Base-by-base conservation (phyloP, 2,113 vertebrate species). In the Centropus unirufus region DNA sequence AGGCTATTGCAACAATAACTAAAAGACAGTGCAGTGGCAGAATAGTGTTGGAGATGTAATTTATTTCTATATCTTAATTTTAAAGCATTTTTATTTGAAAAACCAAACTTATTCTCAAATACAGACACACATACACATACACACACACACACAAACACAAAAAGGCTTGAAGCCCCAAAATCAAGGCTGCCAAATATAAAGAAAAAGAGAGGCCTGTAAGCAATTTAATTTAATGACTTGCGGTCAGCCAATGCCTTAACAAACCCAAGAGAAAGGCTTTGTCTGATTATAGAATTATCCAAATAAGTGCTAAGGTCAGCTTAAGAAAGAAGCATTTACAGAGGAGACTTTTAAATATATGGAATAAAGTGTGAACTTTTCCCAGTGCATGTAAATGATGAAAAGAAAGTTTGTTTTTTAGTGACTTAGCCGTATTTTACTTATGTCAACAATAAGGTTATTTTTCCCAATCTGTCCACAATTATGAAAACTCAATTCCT, bases 91-190 rank as follows among this genome's bases (percentile, higher is more conserved):
- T 17, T 55, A 30, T 42, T 42, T 34, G 9, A 19, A 47, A 26
- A n/a, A 18, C 32, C 74, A 58, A 3, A 2, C 11, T 6, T 36
- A 2, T 32, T 51, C 4, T 80, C 3, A 42, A 54, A 42, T 29
- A 26, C 7, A 47, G 4, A 11, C 47, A 47, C 46, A 44, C 12
- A 44, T 36, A 36, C 36, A 36, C 36, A 36, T 9, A 44, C 12
- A 44, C 12, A 36, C 36, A 36, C 36, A 44, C 12, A 44, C 12
- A 44, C 12, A 44, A 44, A 44, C 16, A 20, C 11, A 4, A 15
- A 57, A 44, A 55, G 6, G 0, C 15, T 52, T 58, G 6, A 62
- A 74, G 12, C 22, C 5, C 0, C 14, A n/a, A 46, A 57, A 49
- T 13, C 27, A 63, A 62, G 89, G 30, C 36, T 36, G 36, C 36